A percentile compares a stretch with the other conserved stretches of the same genome.
Conservation (phyloP, 2,888 invertebrate species). For the Choristoneura rosaceana region DNA sequence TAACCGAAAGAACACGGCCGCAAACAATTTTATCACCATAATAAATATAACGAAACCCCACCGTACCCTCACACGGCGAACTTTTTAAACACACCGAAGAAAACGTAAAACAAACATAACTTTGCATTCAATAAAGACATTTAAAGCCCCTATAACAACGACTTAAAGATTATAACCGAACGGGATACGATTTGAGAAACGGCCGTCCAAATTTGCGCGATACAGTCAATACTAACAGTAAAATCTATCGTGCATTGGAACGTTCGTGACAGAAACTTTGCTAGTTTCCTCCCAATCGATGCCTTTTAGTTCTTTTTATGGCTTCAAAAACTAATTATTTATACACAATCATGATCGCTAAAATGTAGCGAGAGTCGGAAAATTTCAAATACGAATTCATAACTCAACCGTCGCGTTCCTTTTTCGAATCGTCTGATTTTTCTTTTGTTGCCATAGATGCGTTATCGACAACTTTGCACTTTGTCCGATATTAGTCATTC, state of each 20-base stretch:
- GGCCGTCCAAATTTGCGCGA: conserved; percentile 25
- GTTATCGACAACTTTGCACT: conserved; percentile 80
- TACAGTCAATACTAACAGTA: conserved; percentile 66
- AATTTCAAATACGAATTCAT: conserved; percentile 55
- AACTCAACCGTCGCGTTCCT: conserved; percentile 54
- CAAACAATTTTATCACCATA: conserved; percentile 81
- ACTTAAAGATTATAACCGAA: conserved; percentile 53
- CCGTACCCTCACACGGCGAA: conserved; percentile 63
- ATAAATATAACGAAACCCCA: conserved; percentile 75
- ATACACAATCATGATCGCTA: conserved; percentile 61
- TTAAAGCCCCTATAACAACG: conserved; percentile 45
- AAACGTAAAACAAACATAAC: conserved; percentile 53
- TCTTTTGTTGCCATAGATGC: conserved; percentile 72
- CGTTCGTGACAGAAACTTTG: conserved; percentile 76
- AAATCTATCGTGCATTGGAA: conserved; percentile 79
- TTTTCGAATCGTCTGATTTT: conserved; percentile 67
- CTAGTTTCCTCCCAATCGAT: conserved; percentile 74
- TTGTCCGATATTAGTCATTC: conserved; percentile 78
- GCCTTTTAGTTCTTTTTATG: conserved; percentile 66
- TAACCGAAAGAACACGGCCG: conserved; percentile 72
- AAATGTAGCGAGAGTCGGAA: conserved; percentile 49
- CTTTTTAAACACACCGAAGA: conserved; percentile 69
- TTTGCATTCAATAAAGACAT: conserved; percentile 45
- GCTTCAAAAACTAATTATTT: conserved; percentile 72
- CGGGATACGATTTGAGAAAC: conserved; percentile 44